Evolutionary conservation across 1,140 invertebrate species (phyloP), one percentile per base, ranked within the genome.

Genomic region (Lasaia peninsularis): DNA sequence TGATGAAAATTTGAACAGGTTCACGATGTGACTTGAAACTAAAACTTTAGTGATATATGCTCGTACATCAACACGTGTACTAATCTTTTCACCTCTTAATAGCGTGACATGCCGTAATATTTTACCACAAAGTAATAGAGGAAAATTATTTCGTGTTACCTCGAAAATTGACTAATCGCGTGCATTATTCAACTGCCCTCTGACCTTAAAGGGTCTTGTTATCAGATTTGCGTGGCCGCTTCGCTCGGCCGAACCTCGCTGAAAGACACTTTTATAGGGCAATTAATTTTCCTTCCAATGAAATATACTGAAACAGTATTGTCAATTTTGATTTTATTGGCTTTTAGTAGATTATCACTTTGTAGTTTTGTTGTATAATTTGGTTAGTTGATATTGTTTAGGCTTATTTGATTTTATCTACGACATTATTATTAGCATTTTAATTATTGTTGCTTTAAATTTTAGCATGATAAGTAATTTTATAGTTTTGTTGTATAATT

Each of bases 161-260:
- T 62, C 50, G 56, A 69, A 69, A 73, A 73, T 69, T 69, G 62
- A 73, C 53, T 69, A 72, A 72, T 72, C 67, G 70, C 67, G 67
- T 72, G 67, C 62, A 69, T 69, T 60, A 65, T 49, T 72, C 61
- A 66, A 52, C 60, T 56, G 40, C 37, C 58, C 60, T 37, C 56
- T 60, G 64, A 60, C 66, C 67, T 59, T 56, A 63, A 55, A 35
- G 33, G 58, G 52, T 63, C 44, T 48, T 48, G 69, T 69, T 72
- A 69, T 72, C 67, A 63, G 64, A 62, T 70, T 67, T 54, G 58
- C 62, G 65, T 64, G 62, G 63, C 62, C 64, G 67, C 69, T 69
- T 62, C 58, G 59, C 63, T 58, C 61, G 55, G 52, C 52, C 52
- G 48, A 65, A 56, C 52, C 49, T 57, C 60, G 56, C 34, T 62